Evolutionary conservation across 2,888 invertebrate genomes (phyloP).

Genomic region (Zaprionus obscuricornis): DNA sequence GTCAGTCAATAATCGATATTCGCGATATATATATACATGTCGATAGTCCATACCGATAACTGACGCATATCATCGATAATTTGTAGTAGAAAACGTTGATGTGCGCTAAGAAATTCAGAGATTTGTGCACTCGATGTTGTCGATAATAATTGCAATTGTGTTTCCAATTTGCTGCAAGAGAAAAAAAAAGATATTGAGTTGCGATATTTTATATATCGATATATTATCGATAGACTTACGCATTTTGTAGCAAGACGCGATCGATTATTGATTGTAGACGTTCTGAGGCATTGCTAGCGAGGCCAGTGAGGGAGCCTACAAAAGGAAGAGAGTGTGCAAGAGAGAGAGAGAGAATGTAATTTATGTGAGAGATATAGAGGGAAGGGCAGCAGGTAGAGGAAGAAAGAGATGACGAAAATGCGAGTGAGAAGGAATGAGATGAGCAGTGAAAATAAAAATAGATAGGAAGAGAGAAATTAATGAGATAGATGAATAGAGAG

Average conservation of each 20-base stretch:
- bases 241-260: constrained; percentile 75
- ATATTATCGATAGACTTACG: no score
- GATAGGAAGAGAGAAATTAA: no score
- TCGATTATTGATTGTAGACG: constrained; percentile 81
- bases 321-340: not conserved
- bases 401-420: no score
- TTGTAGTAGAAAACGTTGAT: constrained; percentile 78
- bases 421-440: no score
- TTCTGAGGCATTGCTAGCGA: constrained; percentile 74
- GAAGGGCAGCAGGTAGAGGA: no score
- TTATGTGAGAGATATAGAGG: no score
- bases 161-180: constrained; percentile 74
- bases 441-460: no score
- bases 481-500: no score
- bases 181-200: not conserved
- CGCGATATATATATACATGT: no score
- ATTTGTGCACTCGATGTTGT: constrained; percentile 75
- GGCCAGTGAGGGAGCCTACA: constrained; percentile 68
- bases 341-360: no score
- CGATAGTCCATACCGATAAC: constrained; percentile 70
- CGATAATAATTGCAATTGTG: constrained; percentile 68
- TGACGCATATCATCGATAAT: constrained; percentile 81
- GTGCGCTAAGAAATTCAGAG: constrained; percentile 76
- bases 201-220: no score
- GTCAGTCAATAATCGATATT: not conserved